These are phyloP conservation scores for Epizoanthus rinbou DNA, from an alignment of 92 coral and sea anemone species.

Conservation along the genomic window DNA sequence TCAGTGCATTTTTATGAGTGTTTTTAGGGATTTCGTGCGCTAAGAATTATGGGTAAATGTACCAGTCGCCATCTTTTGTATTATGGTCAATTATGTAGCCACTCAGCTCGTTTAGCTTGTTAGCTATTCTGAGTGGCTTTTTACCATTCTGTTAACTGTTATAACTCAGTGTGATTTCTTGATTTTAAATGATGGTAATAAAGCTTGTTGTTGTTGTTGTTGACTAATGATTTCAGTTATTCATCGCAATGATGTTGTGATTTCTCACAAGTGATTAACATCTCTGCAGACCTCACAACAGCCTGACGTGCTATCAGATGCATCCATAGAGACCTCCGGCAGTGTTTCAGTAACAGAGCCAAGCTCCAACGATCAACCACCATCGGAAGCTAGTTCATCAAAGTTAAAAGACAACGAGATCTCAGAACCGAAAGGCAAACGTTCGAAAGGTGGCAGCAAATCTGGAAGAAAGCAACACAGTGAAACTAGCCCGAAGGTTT, in stretches of 20 bases:
- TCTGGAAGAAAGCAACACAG: constrained; percentile 12
- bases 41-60: too few relatives aligned
- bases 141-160: too few relatives aligned
- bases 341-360: background rate
- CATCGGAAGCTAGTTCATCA: constrained; percentile 2
- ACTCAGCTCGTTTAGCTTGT: too few relatives aligned
- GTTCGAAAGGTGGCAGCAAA: background rate
- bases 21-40: too few relatives aligned
- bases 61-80: too few relatives aligned
- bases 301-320: background rate
- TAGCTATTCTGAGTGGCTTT: too few relatives aligned
- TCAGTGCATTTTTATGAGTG: too few relatives aligned
- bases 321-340: background rate
- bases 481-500: background rate
- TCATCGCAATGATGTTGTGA: too few relatives aligned
- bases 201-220: too few relatives aligned
- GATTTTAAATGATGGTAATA: too few relatives aligned
- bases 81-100: too few relatives aligned
- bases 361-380: background rate
- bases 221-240: background rate
- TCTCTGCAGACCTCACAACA: constrained; percentile 11
- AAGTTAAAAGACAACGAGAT: background rate
- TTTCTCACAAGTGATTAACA: background rate
- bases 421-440: constrained; percentile 7
- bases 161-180: too few relatives aligned